Evolutionary conservation across 2,888 invertebrate genomes (phyloP).

Genomic region (Adela reaumurella): DNA sequence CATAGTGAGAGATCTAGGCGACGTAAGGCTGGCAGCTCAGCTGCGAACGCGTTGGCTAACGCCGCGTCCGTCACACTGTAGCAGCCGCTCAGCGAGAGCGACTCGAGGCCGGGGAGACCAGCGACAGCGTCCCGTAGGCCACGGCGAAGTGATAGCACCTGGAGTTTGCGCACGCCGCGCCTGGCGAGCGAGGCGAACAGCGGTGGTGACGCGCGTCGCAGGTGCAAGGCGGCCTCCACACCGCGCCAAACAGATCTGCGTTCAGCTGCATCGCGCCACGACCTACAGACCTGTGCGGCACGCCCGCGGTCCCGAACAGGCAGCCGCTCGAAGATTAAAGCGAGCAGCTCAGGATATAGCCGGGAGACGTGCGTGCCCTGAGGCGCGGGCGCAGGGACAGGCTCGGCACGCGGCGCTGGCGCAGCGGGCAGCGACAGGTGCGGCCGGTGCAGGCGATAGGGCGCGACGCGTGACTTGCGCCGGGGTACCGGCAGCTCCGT

Average conservation of each 20-base stretch:
- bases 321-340: constrained; percentile 87
- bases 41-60: constrained; percentile 76
- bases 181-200: constrained; percentile 83
- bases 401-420: constrained; percentile 36
- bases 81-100: constrained; percentile 88
- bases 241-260: constrained; percentile 92
- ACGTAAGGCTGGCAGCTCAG: constrained; percentile 72
- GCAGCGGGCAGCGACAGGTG: constrained; percentile 34
- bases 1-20: constrained; percentile 86
- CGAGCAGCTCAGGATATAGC: constrained; percentile 88
- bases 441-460: constrained; percentile 66
- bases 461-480: constrained; percentile 56
- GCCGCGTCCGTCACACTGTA: constrained; percentile 89
- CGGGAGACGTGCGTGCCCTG: constrained; percentile 76
- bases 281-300: constrained; percentile 83
- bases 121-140: constrained; percentile 82
- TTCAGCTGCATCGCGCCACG: constrained; percentile 92
- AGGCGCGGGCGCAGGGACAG: constrained; percentile 46
- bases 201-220: constrained; percentile 77
- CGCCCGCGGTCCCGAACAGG: constrained; percentile 85
- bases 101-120: constrained; percentile 81
- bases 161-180: constrained; percentile 84
- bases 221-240: constrained; percentile 86
- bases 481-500: constrained; percentile 43
- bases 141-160: constrained; percentile 80